phyloP scores from a whole-genome alignment of 2,888 invertebrate species.

The Synanthedon andrenaeformis region DNA sequence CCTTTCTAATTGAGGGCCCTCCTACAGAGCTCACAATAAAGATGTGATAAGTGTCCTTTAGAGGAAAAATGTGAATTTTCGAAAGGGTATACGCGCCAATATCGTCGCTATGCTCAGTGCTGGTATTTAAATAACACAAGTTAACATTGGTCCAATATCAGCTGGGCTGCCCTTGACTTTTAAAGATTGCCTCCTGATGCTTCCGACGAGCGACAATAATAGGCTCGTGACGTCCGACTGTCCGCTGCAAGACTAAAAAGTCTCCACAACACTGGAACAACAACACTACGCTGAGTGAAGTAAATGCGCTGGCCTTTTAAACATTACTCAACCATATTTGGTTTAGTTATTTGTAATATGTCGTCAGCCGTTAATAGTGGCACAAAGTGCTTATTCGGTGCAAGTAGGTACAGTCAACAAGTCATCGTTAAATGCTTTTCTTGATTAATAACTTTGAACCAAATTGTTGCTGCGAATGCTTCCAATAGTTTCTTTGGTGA shows the following conservation, averaged over 20 bases:
- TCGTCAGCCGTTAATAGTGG: constrained; percentile 7
- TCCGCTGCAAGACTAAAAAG: constrained; percentile 7
- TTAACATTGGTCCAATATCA: constrained; percentile 65
- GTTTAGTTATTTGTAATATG: constrained; percentile 12
- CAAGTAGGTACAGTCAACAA: background rate
- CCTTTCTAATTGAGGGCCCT: background rate
- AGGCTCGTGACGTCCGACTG: constrained; percentile 24
- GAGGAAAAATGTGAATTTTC: constrained; percentile 46
- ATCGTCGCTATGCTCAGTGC: constrained; percentile 35
- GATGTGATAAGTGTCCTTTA: constrained; percentile 34
- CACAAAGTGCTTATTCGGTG: constrained; percentile 6
- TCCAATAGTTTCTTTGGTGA: constrained; percentile 1
- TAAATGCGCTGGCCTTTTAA: constrained; percentile 17
- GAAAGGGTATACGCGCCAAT: constrained; percentile 45
- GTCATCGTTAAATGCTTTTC: constrained; percentile 7
- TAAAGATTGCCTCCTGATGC: constrained; percentile 48
- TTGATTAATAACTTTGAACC: constrained; percentile 2
- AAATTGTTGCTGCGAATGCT: background rate
- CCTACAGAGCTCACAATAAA: constrained; percentile 4
- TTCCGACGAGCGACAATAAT: constrained; percentile 57
- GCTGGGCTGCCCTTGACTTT: constrained; percentile 57
- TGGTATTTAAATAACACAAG: constrained; percentile 70
- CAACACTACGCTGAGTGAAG: background rate
- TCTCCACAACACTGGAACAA: background rate
- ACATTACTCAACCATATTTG: constrained; percentile 15